A percentile compares a stretch with the other conserved stretches of the same genome.
Evolutionary conservation across 2,797 vertebrate species (phyloP).

Genomic region (Naso thynnoides): DNA sequence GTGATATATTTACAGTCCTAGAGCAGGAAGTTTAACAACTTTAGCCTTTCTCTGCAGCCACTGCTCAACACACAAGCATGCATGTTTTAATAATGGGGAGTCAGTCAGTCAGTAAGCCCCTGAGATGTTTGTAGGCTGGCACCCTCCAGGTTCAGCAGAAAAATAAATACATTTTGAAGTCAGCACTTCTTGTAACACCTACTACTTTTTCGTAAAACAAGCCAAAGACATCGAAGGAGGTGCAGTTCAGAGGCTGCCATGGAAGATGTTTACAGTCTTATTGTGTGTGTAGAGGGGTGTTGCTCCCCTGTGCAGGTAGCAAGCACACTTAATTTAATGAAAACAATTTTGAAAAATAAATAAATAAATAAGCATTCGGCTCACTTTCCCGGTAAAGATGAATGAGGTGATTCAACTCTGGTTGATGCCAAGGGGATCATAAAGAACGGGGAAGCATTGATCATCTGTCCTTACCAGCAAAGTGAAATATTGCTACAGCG

Average conservation of each 20-base stretch:
- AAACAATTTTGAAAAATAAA: constrained; percentile 44
- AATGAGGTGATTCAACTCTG: constrained; percentile 56
- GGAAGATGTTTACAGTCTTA: constrained; percentile 17
- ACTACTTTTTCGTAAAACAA: constrained; percentile 12
- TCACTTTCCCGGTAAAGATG: constrained; percentile 57
- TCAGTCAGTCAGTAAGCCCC: too few relatives aligned
- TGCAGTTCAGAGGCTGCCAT: constrained; percentile 47
- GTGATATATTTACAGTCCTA: too few relatives aligned
- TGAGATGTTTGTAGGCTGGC: too few relatives aligned
- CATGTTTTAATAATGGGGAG: too few relatives aligned
- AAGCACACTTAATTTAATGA: constrained; percentile 38
- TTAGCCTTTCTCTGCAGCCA: too few relatives aligned
- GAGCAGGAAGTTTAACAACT: too few relatives aligned
- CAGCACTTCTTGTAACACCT: constrained; percentile 44
- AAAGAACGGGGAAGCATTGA: constrained; percentile 69
- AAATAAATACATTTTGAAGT: constrained; percentile 18
- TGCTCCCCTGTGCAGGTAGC: constrained; percentile 1
- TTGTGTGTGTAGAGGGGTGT: constrained; percentile 29
- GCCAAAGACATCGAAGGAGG: constrained; percentile 29
- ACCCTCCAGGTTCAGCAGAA: too few relatives aligned
- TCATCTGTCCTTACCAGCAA: constrained; percentile 48
- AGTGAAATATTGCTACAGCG: constrained; percentile 54
- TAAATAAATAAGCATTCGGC: constrained; percentile 51
- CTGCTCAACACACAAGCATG: too few relatives aligned
- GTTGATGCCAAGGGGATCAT: constrained; percentile 58